Evolutionary conservation across 2,888 invertebrate genomes (phyloP).

Genomic region (Oscheius sp.): DNA sequence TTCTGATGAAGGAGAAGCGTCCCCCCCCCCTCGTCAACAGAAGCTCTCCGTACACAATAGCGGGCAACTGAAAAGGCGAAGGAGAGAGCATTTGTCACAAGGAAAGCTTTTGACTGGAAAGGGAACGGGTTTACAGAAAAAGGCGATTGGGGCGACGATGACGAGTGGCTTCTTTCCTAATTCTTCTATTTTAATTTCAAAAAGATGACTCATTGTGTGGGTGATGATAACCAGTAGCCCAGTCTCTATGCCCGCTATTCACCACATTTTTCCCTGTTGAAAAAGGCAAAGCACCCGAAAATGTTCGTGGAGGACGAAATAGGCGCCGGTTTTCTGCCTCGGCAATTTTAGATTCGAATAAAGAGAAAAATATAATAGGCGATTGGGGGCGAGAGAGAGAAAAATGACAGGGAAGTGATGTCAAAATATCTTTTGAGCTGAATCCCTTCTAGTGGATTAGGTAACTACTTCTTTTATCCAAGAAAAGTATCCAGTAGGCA

Average conservation of each 20-base stretch:
- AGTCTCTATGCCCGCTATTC: background rate
- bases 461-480: no score
- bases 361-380: conserved; percentile 13
- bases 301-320: no score
- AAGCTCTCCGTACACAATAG: no score
- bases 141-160: no score
- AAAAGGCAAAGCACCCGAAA: background rate
- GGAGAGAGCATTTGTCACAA: background rate
- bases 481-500: no score
- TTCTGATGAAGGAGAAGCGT: background rate
- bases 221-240: no score
- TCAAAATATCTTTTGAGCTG: no score
- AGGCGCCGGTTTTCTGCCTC: conserved; percentile 11
- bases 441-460: no score
- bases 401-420: background rate
- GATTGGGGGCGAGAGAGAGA: background rate
- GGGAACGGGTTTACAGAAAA: background rate
- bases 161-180: no score
- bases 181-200: no score
- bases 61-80: background rate
- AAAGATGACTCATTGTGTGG: no score
- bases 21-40: background rate
- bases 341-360: background rate
- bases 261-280: no score
- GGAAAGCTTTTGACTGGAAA: background rate